Evolutionary conservation across 2,113 vertebrate genomes (phyloP).

Genomic region (Tautogolabrus adspersus): DNA sequence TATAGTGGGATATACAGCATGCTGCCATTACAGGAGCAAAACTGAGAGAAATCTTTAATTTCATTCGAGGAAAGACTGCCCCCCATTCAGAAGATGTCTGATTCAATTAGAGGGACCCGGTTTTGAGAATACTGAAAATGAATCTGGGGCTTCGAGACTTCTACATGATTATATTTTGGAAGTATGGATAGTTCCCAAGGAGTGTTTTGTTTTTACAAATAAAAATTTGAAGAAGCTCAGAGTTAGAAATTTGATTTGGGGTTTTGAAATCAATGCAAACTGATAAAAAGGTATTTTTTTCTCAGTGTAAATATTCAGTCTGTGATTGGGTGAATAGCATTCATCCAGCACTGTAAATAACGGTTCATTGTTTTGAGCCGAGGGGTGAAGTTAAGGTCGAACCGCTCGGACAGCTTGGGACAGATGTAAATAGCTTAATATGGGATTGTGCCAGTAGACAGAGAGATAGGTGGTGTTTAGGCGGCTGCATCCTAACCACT

Average conservation of each 20-base stretch:
- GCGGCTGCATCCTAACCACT: constrained; percentile 32
- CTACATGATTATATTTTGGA: background rate
- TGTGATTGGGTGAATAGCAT: background rate
- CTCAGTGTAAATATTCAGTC: background rate
- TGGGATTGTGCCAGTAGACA: constrained; percentile 26
- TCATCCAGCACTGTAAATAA: constrained; percentile 7
- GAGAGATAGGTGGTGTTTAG: constrained; percentile 35
- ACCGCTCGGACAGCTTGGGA: constrained; percentile 21
- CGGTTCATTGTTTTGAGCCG: constrained; percentile 26
- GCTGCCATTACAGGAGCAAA: background rate
- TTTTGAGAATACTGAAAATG: constrained; percentile 3
- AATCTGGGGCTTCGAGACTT: constrained; percentile 5
- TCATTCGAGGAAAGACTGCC: background rate
- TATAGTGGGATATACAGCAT: background rate
- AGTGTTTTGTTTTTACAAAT: background rate
- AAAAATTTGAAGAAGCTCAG: background rate
- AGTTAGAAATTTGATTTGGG: background rate
- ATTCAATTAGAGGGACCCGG: constrained; percentile 3
- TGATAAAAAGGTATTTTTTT: background rate
- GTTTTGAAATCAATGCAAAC: background rate
- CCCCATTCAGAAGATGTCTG: background rate
- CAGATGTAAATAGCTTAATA: constrained; percentile 49
- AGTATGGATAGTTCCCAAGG: background rate
- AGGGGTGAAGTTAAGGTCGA: constrained; percentile 14
- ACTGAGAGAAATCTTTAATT: background rate